Evolutionary conservation across 2,888 invertebrate species (phyloP).

Genomic region (Drosophila ustulata): DNA sequence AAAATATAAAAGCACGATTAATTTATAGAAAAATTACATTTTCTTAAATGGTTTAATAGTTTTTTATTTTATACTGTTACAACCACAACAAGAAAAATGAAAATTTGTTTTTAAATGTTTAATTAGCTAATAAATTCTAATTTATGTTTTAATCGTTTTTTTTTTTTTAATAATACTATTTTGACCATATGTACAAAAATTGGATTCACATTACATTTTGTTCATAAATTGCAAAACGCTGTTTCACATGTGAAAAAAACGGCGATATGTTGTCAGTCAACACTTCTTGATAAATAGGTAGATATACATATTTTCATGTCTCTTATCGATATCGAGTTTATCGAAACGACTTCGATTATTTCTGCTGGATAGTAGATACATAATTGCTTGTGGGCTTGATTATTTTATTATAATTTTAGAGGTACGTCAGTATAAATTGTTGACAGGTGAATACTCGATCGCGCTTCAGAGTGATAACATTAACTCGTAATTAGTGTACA

Average conservation of each 20-base stretch:
- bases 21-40: no score
- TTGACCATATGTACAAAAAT: no score
- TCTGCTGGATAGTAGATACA: conserved; percentile 67
- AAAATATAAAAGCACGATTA: no score
- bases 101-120: no score
- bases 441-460: conserved; percentile 8
- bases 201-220: no score
- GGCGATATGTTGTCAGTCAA: conserved; percentile 8
- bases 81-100: no score
- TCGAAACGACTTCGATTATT: conserved; percentile 47
- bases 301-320: conserved; percentile 10
- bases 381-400: conserved; percentile 71
- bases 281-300: background rate
- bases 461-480: background rate
- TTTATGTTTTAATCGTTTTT: no score
- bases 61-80: no score
- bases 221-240: background rate
- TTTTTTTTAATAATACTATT: no score
- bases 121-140: no score
- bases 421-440: conserved; percentile 50
- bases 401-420: conserved; percentile 69
- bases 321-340: conserved; percentile 40
- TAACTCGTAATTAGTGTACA: background rate
- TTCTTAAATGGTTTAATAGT: no score
- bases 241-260: background rate